Conservation (phyloP, 2,797 vertebrate genomes). For the Pyrocephalus nanus region DNA sequence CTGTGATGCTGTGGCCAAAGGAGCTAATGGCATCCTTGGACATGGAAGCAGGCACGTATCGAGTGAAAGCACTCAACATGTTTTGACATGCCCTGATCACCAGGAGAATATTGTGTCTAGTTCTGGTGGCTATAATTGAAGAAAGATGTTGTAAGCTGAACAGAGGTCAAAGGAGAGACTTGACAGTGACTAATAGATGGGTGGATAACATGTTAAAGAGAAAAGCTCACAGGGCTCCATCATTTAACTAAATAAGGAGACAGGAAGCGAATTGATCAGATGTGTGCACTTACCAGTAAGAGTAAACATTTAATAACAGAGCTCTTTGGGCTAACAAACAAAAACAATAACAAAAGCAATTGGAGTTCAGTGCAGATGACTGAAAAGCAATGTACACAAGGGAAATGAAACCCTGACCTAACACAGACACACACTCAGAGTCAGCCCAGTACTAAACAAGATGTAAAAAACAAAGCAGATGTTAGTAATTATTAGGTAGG, state of each 20-base stretch:
- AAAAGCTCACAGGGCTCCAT: not conserved
- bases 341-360: not conserved
- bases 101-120: not conserved
- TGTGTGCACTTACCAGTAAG: not conserved
- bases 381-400: not conserved
- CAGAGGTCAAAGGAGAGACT: not conserved
- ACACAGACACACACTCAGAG: not conserved
- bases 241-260: not conserved
- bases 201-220: not conserved
- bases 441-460: not conserved
- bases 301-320: not conserved
- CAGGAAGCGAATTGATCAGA: not conserved
- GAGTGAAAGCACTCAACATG: not conserved
- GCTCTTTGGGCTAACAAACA: not conserved
- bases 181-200: not conserved
- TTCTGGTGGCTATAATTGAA: not conserved
- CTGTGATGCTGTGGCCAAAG: not conserved
- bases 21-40: not conserved
- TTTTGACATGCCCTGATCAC: not conserved
- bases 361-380: not conserved
- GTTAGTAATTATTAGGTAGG: not conserved
- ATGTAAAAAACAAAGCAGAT: not conserved
- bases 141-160: conserved; percentile 2
- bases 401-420: not conserved
- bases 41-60: not conserved